Conservation (phyloP, 2,888 invertebrate genomes). For the Spilosoma lubricipeda region DNA sequence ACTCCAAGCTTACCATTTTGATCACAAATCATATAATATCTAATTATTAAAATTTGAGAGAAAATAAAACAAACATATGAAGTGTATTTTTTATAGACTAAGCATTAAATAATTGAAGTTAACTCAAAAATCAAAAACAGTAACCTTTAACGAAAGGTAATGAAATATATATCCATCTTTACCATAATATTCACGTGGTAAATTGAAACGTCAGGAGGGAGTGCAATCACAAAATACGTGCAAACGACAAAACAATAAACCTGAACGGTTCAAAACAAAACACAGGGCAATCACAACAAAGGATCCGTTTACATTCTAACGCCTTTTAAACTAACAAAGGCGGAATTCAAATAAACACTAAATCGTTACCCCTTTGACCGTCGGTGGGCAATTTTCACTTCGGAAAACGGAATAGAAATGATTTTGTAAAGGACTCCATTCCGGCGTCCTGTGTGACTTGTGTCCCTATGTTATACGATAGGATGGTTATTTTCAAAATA, state of each 20-base stretch:
- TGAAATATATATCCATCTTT: neutral
- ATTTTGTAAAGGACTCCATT: conserved; percentile 76
- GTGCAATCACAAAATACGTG: conserved; percentile 40
- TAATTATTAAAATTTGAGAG: neutral
- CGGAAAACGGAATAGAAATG: conserved; percentile 83
- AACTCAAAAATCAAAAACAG: neutral
- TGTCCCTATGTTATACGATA: conserved; percentile 43
- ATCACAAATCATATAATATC: neutral
- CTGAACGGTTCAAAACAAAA: conserved; percentile 57
- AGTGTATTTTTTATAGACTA: neutral
- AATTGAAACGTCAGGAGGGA: conserved; percentile 46
- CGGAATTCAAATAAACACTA: conserved; percentile 84
- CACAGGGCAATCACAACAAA: conserved; percentile 81
- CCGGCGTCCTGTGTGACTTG: conserved; percentile 60
- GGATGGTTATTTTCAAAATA: conserved; percentile 56
- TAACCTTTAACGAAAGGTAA: neutral
- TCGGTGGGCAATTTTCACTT: conserved; percentile 83
- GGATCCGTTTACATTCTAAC: conserved; percentile 83
- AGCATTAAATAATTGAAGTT: neutral
- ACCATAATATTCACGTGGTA: conserved; percentile 22
- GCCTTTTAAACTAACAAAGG: conserved; percentile 85
- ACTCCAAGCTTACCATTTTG: neutral
- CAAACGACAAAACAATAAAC: conserved; percentile 56
- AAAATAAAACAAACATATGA: neutral
- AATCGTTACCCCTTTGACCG: conserved; percentile 86